Evolutionary conservation across 2,113 vertebrate genomes (phyloP).

Genomic region (Gobius niger): DNA sequence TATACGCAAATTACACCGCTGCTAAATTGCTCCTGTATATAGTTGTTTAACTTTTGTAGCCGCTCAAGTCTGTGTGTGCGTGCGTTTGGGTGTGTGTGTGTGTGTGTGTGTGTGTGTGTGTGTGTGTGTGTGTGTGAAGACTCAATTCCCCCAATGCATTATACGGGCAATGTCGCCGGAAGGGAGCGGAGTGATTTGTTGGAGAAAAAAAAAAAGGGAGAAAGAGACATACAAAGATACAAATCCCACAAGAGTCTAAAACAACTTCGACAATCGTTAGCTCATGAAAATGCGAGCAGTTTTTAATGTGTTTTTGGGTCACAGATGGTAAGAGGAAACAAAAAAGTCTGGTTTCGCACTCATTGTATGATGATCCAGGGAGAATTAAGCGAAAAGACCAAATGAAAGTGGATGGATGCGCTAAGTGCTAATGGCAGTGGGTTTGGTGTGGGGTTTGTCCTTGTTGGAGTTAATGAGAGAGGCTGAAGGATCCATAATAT

Average conservation of each 20-base stretch:
- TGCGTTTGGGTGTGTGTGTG: conserved; percentile 36
- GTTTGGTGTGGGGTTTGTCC: conserved; percentile 42
- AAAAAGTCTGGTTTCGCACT: conserved; percentile 34
- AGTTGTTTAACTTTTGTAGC: conserved; percentile 66
- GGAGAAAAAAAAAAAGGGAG: conserved; percentile 27
- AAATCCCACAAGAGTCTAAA: conserved; percentile 65
- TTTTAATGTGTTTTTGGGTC: conserved; percentile 69
- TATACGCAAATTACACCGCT: conserved; percentile 65
- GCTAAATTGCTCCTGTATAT: conserved; percentile 66
- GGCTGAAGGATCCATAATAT: conserved; percentile 8
- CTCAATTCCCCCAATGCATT: conserved; percentile 54
- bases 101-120: background rate
- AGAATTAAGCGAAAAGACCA: conserved; percentile 41
- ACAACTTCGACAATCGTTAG: conserved; percentile 59
- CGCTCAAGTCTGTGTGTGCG: conserved; percentile 42
- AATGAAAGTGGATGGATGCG: conserved; percentile 36
- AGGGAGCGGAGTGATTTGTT: conserved; percentile 45
- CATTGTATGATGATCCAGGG: conserved; percentile 39
- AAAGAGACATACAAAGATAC: conserved; percentile 62
- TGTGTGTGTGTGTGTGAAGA: conserved; percentile 23
- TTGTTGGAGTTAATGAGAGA: conserved; percentile 46
- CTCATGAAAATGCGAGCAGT: conserved; percentile 66
- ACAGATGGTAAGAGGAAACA: conserved; percentile 58
- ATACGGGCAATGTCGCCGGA: conserved; percentile 53
- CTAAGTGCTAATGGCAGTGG: conserved; percentile 50